Conservation (phyloP, 2,113 vertebrate genomes). For the Monarcha castaneiventris region DNA sequence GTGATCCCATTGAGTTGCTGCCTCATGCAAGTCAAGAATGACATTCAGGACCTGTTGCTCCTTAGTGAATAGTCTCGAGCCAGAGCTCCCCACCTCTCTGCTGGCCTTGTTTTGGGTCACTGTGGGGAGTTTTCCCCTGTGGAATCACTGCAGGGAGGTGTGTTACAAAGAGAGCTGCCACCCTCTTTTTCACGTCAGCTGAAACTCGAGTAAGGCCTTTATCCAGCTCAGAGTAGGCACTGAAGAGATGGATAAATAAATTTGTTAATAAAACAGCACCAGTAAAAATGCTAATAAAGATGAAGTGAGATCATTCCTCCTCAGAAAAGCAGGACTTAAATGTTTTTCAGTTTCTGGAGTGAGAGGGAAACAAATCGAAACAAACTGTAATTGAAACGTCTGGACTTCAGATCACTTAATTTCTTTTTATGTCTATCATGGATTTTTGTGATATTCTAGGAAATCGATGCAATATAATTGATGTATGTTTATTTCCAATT, state of each 20-base stretch:
- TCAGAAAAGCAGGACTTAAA: not conserved
- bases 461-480: not conserved
- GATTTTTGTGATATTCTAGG: not conserved
- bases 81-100: not conserved
- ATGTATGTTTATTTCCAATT: constrained; percentile 1
- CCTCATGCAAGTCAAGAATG: not conserved
- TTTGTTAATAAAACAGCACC: not conserved
- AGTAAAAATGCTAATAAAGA: not conserved
- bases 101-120: not conserved
- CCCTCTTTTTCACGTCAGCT: not conserved
- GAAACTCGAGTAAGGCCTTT: not conserved
- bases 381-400: not conserved
- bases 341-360: not conserved
- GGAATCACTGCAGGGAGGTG: not conserved
- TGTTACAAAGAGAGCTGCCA: not conserved
- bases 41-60: not conserved
- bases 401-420: not conserved
- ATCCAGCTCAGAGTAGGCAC: not conserved
- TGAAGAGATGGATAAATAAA: not conserved
- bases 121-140: not conserved
- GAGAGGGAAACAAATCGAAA: not conserved
- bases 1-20: not conserved
- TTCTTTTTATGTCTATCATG: not conserved
- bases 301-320: not conserved
- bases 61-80: not conserved